Base-by-base conservation (phyloP, 2,113 vertebrate genomes). In the Alligator mississippiensis region DNA sequence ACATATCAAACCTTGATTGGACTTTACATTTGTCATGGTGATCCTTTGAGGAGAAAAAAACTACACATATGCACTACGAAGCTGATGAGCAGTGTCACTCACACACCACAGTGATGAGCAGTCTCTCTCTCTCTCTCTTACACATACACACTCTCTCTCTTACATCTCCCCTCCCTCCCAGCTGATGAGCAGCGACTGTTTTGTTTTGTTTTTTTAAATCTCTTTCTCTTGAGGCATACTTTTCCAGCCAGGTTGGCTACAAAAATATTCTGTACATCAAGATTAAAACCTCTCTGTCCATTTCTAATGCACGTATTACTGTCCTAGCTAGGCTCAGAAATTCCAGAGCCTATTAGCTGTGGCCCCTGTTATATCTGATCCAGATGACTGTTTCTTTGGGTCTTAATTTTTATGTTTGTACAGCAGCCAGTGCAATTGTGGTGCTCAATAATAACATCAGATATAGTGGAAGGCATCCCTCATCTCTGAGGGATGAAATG, bases 1-100 rank as follows among this genome's bases (percentile, higher is more conserved):
- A 84, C 75, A 85, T 92, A 95, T 94, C 95, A 94, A 76, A 90
- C 93, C 95, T 95, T 96, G 94, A 94, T 94, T 95, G 94, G 93
- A 91, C 92, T 95, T 92, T 92, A 89, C 92, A 95, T 93, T 95
- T 90, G 92, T 94, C 93, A 84, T 30, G 84, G 92, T 72, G 88
- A 91, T 89, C 18, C 64, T 22, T 34, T 38, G 7, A 47, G 47
- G 9, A 47, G 47, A 47, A 47, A 70, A 58, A 54, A 12, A 9
- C 17, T 47, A 30, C 34, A 5, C 57, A 38, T 59, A 18, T 14
- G 14, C 59, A 27, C 30, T 25, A 34, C 38, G 12, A 38, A 54
- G 12, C 21, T 30, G 34, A 18, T 60, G 30, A 25, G 13, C 17
- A 22, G 47, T 47, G 47, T 47, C 47, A 47, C 47, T 47, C 47